Percentiles rank a stretch among this genome's conserved stretches.
phyloP scores from a whole-genome alignment of 2,888 invertebrate species.

The Synanthedon vespiformis region DNA sequence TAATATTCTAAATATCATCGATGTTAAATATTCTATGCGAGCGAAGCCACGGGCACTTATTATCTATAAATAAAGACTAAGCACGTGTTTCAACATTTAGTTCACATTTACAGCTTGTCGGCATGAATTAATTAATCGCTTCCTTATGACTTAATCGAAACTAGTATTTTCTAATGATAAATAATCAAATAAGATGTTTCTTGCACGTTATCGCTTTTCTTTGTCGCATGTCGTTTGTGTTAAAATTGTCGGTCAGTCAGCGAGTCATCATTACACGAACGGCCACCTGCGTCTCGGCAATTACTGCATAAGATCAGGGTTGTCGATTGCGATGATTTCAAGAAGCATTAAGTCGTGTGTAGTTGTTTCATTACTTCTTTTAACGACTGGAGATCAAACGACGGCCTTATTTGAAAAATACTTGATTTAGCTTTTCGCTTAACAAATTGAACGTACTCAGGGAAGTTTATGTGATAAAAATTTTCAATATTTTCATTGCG shows the following conservation, averaged over 20 bases:
- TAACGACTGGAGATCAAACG: neutral
- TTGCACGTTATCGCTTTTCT: neutral
- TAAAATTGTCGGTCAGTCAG: slow-evolving; percentile 2
- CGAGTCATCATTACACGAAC: neutral
- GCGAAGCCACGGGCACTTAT: no score
- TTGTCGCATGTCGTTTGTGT: neutral
- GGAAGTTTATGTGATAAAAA: no score
- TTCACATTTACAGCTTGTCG: no score
- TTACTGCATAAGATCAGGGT: neutral
- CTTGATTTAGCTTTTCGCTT: neutral
- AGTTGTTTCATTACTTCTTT: neutral
- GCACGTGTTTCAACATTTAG: no score
- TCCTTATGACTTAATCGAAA: neutral
- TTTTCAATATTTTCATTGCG: no score
- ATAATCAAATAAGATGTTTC: neutral
- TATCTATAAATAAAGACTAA: no score
- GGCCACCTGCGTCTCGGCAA: slow-evolving; percentile 3
- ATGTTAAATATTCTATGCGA: no score
- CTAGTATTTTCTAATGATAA: neutral
- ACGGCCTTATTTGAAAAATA: neutral
- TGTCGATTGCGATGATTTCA: neutral
- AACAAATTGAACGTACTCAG: neutral
- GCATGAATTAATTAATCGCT: neutral
- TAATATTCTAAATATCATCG: no score
- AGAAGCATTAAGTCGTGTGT: neutral